These are phyloP conservation scores for Cyanoramphus novaezelandiae DNA, from an alignment of 2,113 vertebrate species.

Conservation along the genomic window DNA sequence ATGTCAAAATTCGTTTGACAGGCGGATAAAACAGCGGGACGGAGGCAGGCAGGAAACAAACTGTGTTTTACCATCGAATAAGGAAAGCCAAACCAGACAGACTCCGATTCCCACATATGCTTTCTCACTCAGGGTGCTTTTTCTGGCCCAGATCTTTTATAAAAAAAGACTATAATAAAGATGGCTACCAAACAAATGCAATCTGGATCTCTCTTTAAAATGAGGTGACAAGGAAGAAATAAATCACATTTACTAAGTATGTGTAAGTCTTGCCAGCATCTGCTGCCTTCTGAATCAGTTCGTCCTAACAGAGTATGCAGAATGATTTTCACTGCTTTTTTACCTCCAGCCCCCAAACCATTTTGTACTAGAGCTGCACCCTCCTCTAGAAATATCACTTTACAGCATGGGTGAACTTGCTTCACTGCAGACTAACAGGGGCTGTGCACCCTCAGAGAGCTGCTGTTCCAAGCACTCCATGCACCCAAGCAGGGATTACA, in stretches of 20 bases:
- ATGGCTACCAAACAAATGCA: background rate
- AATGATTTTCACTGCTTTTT: background rate
- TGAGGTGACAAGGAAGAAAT: background rate
- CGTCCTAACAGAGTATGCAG: fast-evolving
- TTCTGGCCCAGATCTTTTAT: background rate
- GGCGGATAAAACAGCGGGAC: background rate
- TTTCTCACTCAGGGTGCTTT: background rate
- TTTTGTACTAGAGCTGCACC: background rate
- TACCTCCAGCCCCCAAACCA: background rate
- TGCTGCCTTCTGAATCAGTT: background rate
- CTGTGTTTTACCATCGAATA: background rate
- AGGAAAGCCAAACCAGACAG: background rate
- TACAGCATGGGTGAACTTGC: background rate
- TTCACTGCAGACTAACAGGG: background rate
- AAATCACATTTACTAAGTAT: background rate
- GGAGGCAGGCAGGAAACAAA: background rate
- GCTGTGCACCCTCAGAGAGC: background rate
- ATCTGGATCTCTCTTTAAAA: background rate
- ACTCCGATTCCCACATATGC: background rate
- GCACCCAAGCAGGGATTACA: background rate
- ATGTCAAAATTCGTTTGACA: background rate
- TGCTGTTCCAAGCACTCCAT: background rate
- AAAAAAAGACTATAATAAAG: constrained; percentile 1
- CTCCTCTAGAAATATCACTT: background rate
- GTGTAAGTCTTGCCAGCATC: background rate